Evolutionary conservation across 2,888 invertebrate genomes (phyloP), one percentile per base, ranked within the genome.

Genomic region (Gari tellinella): DNA sequence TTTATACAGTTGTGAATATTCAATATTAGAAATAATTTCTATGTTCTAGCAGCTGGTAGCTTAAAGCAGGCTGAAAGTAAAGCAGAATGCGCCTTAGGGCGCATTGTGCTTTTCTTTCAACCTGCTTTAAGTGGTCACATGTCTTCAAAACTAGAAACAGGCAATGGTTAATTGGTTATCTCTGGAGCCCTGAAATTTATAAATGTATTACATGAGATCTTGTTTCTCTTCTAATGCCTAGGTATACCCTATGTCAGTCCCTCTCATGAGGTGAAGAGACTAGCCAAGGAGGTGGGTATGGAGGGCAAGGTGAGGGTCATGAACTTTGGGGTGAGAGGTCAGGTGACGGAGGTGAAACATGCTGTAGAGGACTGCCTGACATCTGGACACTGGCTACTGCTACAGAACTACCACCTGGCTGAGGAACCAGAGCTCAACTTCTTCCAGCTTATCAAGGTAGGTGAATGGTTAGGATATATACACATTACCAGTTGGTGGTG

Each of bases 361-460:
- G 88, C 88, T 4, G 67, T 91, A 48, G 81, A 82, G 38, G 90
- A 90, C 69, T 89, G 89, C 69, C 81, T 89, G 72, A 81, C 85
- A 63, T 79, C 81, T 56, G 90, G 90, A 17, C 84, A 89, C 79
- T 91, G 91, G 91, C 84, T 91, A 17, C 81, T 91, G 8, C 63
- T 91, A 43, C 90, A 91, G 80, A 91, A 91, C 73, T 90, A 89
- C 56, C 90, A 91, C 70, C 82, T 91, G 52, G 82, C 88, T 17
- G 83, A 85, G 58, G 74, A 81, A 55, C 84, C 86, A 52, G 82
- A 86, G 25, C 69, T 45, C 25, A 79, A 82, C 15, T 84, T 89
- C 68, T 86, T 88, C 63, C 65, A 79, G 41, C 68, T 89, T 31
- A 64, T 91, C 1, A 89, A 89, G 88, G 91, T 90, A 67, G 15